Conservation (phyloP, 2,113 vertebrate genomes). For the Prochilodus magdalenae region DNA sequence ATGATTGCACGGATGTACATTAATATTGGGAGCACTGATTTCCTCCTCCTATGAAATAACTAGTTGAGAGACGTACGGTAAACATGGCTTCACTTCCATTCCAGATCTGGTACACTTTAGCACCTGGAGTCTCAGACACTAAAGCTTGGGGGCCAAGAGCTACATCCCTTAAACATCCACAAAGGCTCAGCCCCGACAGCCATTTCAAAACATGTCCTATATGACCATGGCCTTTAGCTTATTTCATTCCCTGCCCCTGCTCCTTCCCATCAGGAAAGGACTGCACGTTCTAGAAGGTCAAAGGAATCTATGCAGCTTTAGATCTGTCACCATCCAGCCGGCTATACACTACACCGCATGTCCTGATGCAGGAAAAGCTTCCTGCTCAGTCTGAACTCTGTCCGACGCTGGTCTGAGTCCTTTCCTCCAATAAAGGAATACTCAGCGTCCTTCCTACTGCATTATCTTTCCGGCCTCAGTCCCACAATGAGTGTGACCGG, state of each 20-base stretch:
- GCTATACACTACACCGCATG: neutral
- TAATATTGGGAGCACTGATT: too few species aligned
- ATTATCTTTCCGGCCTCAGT: slow-evolving; percentile 18
- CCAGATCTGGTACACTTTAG: neutral
- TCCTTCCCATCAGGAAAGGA: slow-evolving; percentile 18
- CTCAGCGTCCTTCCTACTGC: slow-evolving; percentile 28
- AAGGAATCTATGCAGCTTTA: slow-evolving; percentile 11
- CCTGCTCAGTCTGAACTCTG: slow-evolving; percentile 18
- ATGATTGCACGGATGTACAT: too few species aligned
- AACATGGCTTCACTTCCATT: neutral
- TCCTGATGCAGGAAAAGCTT: slow-evolving; percentile 18
- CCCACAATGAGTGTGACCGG: neutral
- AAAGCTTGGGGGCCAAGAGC: neutral
- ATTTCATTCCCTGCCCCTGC: neutral
- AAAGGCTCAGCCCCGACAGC: neutral
- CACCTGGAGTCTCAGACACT: neutral
- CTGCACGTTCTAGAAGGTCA: slow-evolving; percentile 24
- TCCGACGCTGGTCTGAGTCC: neutral
- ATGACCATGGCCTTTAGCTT: slow-evolving; percentile 11
- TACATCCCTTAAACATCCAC: neutral
- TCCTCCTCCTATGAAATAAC: too few species aligned
- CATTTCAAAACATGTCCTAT: neutral
- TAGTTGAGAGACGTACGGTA: neutral
- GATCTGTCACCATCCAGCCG: neutral
- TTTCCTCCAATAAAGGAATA: neutral